Evolutionary conservation across 2,797 vertebrate species (phyloP), one percentile per base, ranked within the genome.

Genomic region (Myotis myotis): DNA sequence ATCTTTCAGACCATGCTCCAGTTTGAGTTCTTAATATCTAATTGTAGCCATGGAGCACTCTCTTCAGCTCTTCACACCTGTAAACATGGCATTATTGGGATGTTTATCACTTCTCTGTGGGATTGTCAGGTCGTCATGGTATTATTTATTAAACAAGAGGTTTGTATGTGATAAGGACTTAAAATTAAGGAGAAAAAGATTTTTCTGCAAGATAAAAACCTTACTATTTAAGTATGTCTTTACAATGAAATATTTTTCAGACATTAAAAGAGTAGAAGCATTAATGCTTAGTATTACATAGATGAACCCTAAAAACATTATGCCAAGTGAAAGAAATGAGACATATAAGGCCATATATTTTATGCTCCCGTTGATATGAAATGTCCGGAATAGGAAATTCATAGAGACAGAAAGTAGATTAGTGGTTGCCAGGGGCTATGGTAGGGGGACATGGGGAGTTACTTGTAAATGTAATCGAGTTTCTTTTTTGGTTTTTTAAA

Each of bases 191-290:
- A 74, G 55, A 68, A 23, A 72, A 33, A 76, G 6, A 60, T 62
- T 66, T 95, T 85, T 86, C 16, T 49, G 16, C 55, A 66, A 89
- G 72, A 57, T 66, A 75, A 95, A 93, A 44, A 93, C 11, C 36
- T 85, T 71, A 71, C 25, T 66, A 30, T 89, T 64, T 83, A 76
- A 71, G 79, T 78, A 41, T 85, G 12, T 68, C 30, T 38, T 19
- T 68, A 79, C 17, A 74, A 25, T 12, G 8, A 92, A 72, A 79
- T 78, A 47, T 25, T 91, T 74, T 64, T 71, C 23, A 64, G 44
- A 25, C 81, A 86, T 57, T 70, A 64, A 84, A 92, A 89, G 20
- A 12, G 79, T 66, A 49, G 30, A 88, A 86, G 47, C 72, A 70
- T 33, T 78, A 36, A n/a, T 41, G 38, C 36, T 36, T 84, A 6